Percentiles rank a stretch among this genome's conserved stretches.
Conservation (phyloP, 1,140 invertebrate species). For the Campoletis sonorensis region DNA sequence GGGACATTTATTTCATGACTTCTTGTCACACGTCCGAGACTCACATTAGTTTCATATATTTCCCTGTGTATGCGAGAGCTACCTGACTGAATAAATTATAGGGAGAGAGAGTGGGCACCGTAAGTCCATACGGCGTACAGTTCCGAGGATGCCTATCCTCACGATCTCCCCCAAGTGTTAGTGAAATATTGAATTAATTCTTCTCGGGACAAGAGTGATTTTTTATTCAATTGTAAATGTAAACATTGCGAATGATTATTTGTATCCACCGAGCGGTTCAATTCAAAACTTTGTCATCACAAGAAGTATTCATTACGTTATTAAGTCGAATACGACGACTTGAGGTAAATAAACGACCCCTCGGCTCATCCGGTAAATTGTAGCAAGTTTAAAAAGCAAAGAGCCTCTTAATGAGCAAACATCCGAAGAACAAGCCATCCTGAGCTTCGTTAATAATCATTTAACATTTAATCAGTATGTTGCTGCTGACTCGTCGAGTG, state of each 20-base stretch:
- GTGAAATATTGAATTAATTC: constrained; percentile 34
- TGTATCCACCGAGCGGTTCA: background rate
- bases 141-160: background rate
- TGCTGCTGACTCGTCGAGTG: constrained; percentile 28
- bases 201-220: constrained; percentile 17
- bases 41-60: constrained; percentile 45
- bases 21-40: constrained; percentile 36
- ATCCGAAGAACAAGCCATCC: background rate
- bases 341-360: background rate
- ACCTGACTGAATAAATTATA: constrained; percentile 39
- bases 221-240: background rate
- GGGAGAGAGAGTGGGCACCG: background rate
- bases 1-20: constrained; percentile 39
- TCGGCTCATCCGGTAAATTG: background rate
- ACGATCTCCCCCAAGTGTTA: background rate
- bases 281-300: background rate
- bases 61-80: constrained; percentile 25
- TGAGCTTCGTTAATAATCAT: constrained; percentile 13
- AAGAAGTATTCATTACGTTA: background rate
- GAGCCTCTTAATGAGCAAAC: constrained; percentile 20
- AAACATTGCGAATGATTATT: background rate
- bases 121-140: background rate
- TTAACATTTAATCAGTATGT: constrained; percentile 33
- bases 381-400: background rate
- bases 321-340: background rate